Base-by-base conservation (phyloP, 2,888 invertebrate species). In the Flexamia atlantica region DNA sequence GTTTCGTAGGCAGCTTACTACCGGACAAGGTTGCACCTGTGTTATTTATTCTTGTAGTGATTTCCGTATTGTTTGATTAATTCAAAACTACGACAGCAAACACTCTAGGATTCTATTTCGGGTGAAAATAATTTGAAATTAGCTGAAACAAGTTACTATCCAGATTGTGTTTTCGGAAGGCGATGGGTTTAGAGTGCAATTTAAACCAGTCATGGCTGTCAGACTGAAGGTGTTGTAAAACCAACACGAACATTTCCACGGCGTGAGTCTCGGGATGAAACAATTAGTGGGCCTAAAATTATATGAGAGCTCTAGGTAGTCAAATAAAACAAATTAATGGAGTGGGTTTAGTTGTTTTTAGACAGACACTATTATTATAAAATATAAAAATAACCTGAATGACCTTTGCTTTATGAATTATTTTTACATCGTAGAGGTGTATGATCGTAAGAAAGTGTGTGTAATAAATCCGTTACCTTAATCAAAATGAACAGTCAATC, bases 1-100 rank as follows among this genome's bases (percentile, higher is more conserved):
- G 14, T 12, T 46, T 7, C 12, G 14, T 46, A 14, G 46, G 14
- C 17, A 2, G 46, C 2, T 46, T 46, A 46, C 3, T 14, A 46
- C 12, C 14, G 14, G 46, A 17, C 7, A 46, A 46, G 46, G 68
- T 9, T n/a, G n/a, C 30, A 32, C 68, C n/a, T 30, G 32, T 14
- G 68, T 30, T 68, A 32, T 68, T 68, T 68, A 68, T 68, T 32
- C 32, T 68, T 30, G n/a, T 68, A n/a, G 68, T 68, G 1, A 32
- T 53, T 53, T 23, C 17, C 3, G 17, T 30, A 68, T 68, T 12
- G 4, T 68, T 60, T 30, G 2, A 30, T 32, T 68, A 32, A 68
- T 68, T 68, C 30, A n/a, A 68, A 68, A 68, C 68, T n/a, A 30
- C 30, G 53, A 23, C 53, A 10, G 23, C 46, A 53, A 53, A 5